Base-by-base conservation (phyloP, 1,140 invertebrate genomes). In the Aradophagus sp. region DNA sequence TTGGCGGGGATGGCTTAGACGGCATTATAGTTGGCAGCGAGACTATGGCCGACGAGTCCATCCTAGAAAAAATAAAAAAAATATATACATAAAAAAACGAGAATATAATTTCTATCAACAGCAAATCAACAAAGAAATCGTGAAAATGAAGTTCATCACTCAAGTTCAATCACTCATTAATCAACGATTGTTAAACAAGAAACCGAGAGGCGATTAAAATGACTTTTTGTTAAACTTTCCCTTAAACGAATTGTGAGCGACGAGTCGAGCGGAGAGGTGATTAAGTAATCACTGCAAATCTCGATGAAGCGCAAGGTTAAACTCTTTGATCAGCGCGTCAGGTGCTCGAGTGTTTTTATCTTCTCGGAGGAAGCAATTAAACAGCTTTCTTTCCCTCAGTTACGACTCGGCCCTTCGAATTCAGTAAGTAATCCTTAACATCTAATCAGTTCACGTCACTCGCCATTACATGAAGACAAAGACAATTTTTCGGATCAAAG, bases 1-100 rank as follows among this genome's bases (percentile, higher is more conserved):
- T 84, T 84, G 11, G 79, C 13, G 83, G 63, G 45, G 77, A 58
- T 39, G 79, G 42, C 75, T 82, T 84, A 42, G 78, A 75, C 14
- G 76, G 39, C 42, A 76, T 73, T 58, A 78, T 39, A 20, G 79
- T 61, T 52, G 77, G 70, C 68, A 82, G 69, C 48, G 83, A 77
- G 47, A 82, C 71, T 63, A 84, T 75, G 50, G 76, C 74, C 11
- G 81, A 74, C 38, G 79, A 79, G 55, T 84, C 83, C 83, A 84
- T 84, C 50, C 81, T 84, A 34, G 38, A 75, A 71, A 66, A 34
- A 13, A 6, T 59, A 58, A 45, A 31, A 13, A 31, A 23, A 10
- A 38, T 38, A 38, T 38, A 19, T 23, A 23, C 20, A 23, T 23
- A 8, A 5, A 23, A 8, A 23, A 23, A 23, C 20, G 4, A 23